Conservation (phyloP, 2,797 vertebrate genomes). For the Macropodus opercularis region DNA sequence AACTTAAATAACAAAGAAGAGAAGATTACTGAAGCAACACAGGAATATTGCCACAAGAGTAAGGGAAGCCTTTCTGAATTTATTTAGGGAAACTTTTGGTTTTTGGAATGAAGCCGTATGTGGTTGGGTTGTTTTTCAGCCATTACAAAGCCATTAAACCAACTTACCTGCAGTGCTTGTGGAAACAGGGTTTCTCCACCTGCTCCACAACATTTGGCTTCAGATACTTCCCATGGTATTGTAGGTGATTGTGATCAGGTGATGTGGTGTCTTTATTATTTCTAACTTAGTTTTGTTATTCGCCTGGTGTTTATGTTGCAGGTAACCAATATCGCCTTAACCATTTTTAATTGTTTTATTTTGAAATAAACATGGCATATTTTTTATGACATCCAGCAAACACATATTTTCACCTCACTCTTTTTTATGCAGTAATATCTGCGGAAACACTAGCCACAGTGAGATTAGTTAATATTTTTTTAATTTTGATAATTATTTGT, state of each 20-base stretch:
- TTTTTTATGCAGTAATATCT: conserved; percentile 66
- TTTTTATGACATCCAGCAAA: conserved; percentile 65
- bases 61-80: conserved; percentile 44
- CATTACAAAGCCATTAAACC: conserved; percentile 86
- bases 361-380: conserved; percentile 85
- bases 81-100: neutral
- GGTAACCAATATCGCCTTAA: conserved; percentile 89
- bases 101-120: conserved; percentile 43
- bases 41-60: conserved; percentile 50
- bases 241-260: conserved; percentile 40
- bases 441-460: conserved; percentile 65
- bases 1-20: conserved; percentile 43
- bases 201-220: conserved; percentile 72
- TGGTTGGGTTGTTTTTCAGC: conserved; percentile 74
- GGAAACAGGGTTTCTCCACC: conserved; percentile 50
- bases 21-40: conserved; percentile 56
- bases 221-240: conserved; percentile 70
- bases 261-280: conserved; percentile 28
- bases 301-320: conserved; percentile 81
- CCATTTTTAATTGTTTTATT: conserved; percentile 83
- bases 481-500: conserved; percentile 69
- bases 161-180: conserved; percentile 72
- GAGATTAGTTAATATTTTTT: conserved; percentile 79
- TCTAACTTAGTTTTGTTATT: conserved; percentile 58
- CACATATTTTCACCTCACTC: conserved; percentile 53